Base-by-base conservation (phyloP, 2,797 vertebrate genomes). In the Anas georgica region DNA sequence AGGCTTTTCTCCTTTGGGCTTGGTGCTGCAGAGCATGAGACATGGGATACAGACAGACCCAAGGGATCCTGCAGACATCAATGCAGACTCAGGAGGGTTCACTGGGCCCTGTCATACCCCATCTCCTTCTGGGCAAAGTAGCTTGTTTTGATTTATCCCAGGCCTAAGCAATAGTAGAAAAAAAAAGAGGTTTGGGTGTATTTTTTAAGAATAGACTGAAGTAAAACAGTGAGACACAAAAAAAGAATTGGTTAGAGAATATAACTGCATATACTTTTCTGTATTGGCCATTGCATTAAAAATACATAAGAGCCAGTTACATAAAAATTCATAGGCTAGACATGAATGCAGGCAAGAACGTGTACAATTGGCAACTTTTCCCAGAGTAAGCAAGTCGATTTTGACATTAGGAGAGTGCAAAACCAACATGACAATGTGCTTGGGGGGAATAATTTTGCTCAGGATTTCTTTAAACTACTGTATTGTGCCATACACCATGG, bases 141-240 rank as follows among this genome's bases (percentile, higher is more conserved):
- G 3, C 13, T n/a, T 12, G 20, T 74, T 66, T 77, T 8, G 66
- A 7, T 20, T 77, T 54, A 41, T 29, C 26, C 23, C 33, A 70
- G 31, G 31, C 6, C 7, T 31, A 21, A 5, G 8, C 2, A 14
- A 31, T 6, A 5, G 12, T 58, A 11, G 21, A 83, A 86, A 76
- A 66, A 83, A 86, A 6, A 48, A 64, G 31, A 0, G 1, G 1
- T 2, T 74, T 43, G 4, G 18, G 11, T 5, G 1, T 50, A 22
- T 46, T 89, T 82, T 82, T 41, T 55, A 31, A 59, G 60, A n/a
- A 54, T 10, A 58, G 5, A 41, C 7, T 63, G 50, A 25, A 21
- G 7, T 18, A 64, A 33, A 79, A 78, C 41, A 9, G 4, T 6
- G 17, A 88, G 12, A 33, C 8, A 41, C 25, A 37, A 17, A 41